Base-by-base conservation (phyloP, 2,113 vertebrate species). In the Scatophagus argus region DNA sequence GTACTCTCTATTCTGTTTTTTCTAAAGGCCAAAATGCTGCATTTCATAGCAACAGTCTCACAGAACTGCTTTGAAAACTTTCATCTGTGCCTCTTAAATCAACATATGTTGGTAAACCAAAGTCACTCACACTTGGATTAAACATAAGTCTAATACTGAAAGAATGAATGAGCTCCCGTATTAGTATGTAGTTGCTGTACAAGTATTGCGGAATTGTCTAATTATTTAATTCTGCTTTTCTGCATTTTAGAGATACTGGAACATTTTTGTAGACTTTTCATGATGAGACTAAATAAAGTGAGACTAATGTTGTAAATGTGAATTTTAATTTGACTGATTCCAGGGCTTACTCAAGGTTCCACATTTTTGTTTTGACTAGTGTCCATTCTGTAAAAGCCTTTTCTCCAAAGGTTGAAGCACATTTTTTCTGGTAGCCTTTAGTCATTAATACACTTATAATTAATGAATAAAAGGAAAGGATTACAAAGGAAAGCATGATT, bases 1-100 rank as follows among this genome's bases (percentile, higher is more conserved):
- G 52, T 66, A 13, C 64, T 58, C 32, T 81, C 52, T 71, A 10
- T 70, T 73, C 78, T 83, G 43, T 54, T 74, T 47, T 63, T 82
- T 65, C n/a, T n/a, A n/a, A 59, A 6, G 84, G 49, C 86, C 32
- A 55, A 76, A 77, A 78, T 70, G 21, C 25, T 31, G 32, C n/a
- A 36, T 67, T 79, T 78, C 43, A 60, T 43, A 17, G n/a, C 38
- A 63, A 38, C 25, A 19, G 8, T 71, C 52, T 58, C 32, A 41
- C 39, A 70, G 36, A 36, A 39, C 27, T 71, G 13, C 39, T 68
- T 54, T 65, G 10, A 49, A 77, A 31, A 23, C 16, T 47, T 31
- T 47, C n/a, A 63, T 44, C 3, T 64, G 47, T 32, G 39, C 10
- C 17, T 1, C 21, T 31, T 43, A 62, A 41, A 54, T 8, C 29